Evolutionary conservation across 2,113 vertebrate species (phyloP).

Genomic region (Bombycilla garrulus): DNA sequence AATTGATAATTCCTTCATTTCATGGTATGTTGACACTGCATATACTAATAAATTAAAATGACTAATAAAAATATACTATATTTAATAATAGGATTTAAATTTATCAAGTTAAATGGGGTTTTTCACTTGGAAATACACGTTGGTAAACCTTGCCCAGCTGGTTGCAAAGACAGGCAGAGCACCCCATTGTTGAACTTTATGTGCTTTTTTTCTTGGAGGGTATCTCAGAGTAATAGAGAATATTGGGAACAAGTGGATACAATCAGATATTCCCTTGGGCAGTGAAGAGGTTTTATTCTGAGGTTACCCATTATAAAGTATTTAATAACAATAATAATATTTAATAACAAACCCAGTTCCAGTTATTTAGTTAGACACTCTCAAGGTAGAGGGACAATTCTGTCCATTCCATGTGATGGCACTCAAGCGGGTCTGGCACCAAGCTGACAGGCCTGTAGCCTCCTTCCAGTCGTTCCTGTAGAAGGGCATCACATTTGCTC

Average conservation of each 20-base stretch:
- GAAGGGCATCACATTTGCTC: background rate
- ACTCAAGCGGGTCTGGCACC: background rate
- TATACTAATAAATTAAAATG: slow-evolving; percentile 32
- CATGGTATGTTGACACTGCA: slow-evolving; percentile 3
- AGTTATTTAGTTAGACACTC: background rate
- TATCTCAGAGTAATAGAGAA: background rate
- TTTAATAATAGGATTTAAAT: background rate
- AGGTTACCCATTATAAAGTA: background rate
- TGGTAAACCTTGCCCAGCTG: background rate
- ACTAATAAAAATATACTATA: background rate
- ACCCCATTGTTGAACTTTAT: background rate
- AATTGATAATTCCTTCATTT: slow-evolving; percentile 45
- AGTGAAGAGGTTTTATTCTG: background rate
- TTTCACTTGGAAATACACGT: background rate
- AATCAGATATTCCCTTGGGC: background rate
- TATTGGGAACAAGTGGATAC: background rate
- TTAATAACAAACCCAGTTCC: background rate
- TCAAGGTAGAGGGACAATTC: background rate
- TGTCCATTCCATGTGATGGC: background rate
- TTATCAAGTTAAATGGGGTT: background rate
- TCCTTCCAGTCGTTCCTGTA: background rate
- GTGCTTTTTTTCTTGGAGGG: background rate
- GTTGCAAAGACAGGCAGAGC: background rate
- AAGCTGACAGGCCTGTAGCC: background rate
- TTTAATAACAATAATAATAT: background rate